phyloP scores from a whole-genome alignment of 2,888 invertebrate genomes.

The Xestia sexstrigata region DNA sequence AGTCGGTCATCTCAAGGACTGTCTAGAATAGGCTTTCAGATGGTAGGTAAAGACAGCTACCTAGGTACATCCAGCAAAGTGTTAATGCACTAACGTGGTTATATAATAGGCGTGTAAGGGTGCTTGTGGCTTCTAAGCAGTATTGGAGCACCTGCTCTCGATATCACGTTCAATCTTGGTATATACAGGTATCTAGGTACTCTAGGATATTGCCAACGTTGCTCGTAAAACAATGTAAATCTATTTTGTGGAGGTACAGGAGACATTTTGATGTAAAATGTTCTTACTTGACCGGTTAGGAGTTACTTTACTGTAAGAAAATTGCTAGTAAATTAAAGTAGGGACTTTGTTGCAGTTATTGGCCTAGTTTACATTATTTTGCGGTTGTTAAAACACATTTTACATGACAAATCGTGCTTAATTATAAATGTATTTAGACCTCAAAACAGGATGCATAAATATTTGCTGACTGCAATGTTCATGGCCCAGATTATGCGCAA shows the following conservation, averaged over 20 bases:
- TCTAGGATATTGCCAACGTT: constrained; percentile 22
- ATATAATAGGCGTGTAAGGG: background rate
- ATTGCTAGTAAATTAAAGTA: background rate
- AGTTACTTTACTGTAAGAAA: background rate
- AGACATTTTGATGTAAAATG: background rate
- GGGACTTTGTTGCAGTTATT: background rate
- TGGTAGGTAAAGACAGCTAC: background rate
- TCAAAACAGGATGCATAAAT: background rate
- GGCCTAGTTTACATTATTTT: background rate
- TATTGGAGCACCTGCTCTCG: constrained; percentile 42
- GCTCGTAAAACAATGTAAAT: constrained; percentile 10
- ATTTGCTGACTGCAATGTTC: background rate
- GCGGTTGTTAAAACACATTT: background rate
- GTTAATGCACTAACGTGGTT: background rate
- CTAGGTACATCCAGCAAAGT: background rate
- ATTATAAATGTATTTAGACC: background rate
- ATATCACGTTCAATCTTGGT: constrained; percentile 9
- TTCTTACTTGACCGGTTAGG: background rate
- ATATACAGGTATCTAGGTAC: background rate
- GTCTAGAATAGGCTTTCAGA: background rate
- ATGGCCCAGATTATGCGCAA: too few species aligned
- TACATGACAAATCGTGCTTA: background rate
- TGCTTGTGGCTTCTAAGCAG: constrained; percentile 37
- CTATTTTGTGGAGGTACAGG: background rate
- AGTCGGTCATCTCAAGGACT: background rate